These are phyloP conservation scores for Cephalopachus bancanus DNA, from an alignment of 2,797 vertebrate genomes.

Conservation along the genomic window DNA sequence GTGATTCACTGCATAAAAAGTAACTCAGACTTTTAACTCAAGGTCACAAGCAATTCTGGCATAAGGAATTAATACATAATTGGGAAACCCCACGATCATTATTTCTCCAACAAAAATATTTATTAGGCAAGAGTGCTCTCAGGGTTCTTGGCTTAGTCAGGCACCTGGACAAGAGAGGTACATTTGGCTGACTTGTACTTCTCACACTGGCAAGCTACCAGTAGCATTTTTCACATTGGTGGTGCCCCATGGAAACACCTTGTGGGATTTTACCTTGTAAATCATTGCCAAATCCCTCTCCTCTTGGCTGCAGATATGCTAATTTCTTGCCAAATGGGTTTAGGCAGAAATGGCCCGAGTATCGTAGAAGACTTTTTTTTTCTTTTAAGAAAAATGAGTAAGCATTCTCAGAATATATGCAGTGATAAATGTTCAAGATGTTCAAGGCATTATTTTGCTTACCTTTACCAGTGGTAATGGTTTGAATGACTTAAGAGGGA, in stretches of 20 bases:
- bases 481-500: background rate
- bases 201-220: slow-evolving; percentile 78
- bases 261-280: slow-evolving; percentile 72
- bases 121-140: slow-evolving; percentile 60
- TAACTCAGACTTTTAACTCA: slow-evolving; percentile 57
- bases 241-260: slow-evolving; percentile 75
- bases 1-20: background rate
- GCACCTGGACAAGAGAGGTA: slow-evolving; percentile 68
- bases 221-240: slow-evolving; percentile 80
- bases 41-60: slow-evolving; percentile 12
- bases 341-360: slow-evolving; percentile 54
- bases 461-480: background rate
- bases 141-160: slow-evolving; percentile 75
- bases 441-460: background rate
- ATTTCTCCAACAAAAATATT: slow-evolving; percentile 73
- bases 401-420: background rate
- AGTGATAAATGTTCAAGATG: background rate
- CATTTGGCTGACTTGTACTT: slow-evolving; percentile 64
- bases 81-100: slow-evolving; percentile 56
- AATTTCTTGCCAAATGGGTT: slow-evolving; percentile 76
- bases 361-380: background rate
- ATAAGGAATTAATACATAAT: background rate
- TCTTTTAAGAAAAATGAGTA: background rate
- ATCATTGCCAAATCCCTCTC: slow-evolving; percentile 74
- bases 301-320: slow-evolving; percentile 67